Conservation (phyloP, 2,113 vertebrate species). For the Jaculus jaculus region DNA sequence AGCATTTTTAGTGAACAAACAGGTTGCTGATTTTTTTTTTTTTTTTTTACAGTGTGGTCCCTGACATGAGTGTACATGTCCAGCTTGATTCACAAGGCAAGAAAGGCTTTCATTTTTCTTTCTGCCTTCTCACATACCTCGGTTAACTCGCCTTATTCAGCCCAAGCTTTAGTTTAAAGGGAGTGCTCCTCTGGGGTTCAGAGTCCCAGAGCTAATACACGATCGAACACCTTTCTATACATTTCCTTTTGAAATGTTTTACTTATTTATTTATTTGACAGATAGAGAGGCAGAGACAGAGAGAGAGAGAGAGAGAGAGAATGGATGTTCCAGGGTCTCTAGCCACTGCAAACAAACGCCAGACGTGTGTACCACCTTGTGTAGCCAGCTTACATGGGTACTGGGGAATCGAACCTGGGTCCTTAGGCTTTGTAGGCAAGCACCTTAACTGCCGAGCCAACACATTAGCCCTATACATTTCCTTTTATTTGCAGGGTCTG, state of each 20-base stretch:
- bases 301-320: too few species aligned
- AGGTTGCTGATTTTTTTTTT: constrained; percentile 55
- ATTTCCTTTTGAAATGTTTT: too few species aligned
- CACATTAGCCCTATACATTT: background rate
- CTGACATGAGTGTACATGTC: constrained; percentile 60
- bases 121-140: background rate
- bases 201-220: background rate
- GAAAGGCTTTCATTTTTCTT: background rate
- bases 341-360: too few species aligned
- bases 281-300: too few species aligned
- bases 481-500: fast-evolving
- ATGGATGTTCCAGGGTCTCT: too few species aligned
- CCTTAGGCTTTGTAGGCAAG: too few species aligned
- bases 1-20: constrained; percentile 82
- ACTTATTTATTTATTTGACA: too few species aligned
- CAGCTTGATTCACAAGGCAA: constrained; percentile 34
- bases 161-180: background rate
- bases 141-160: background rate
- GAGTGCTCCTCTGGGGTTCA: background rate
- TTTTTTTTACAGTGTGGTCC: constrained; percentile 67
- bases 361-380: too few species aligned
- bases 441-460: too few species aligned
- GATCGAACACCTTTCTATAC: background rate
- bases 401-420: too few species aligned
- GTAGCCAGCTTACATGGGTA: too few species aligned